Conservation (phyloP, 2,113 vertebrate genomes). For the Benitochromis conjunctus region DNA sequence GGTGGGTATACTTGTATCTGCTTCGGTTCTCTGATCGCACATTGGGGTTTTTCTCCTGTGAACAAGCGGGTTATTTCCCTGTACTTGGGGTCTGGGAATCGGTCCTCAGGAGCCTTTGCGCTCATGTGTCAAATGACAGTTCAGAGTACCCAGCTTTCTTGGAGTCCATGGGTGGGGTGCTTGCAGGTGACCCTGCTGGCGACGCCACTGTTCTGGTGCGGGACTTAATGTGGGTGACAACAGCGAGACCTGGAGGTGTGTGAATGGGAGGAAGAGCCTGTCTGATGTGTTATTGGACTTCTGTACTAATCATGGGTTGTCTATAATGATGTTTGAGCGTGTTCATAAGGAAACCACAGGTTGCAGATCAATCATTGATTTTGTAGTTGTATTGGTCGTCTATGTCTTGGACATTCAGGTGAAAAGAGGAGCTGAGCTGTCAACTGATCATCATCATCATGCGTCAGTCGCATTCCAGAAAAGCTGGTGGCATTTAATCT, state of each 20-base stretch:
- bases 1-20: neutral
- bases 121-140: neutral
- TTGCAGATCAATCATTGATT: neutral
- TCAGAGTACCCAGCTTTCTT: neutral
- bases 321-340: neutral
- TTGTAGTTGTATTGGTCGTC: neutral
- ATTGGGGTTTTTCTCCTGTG: neutral
- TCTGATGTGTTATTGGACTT: neutral
- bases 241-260: neutral
- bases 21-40: neutral
- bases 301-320: neutral
- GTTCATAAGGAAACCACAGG: neutral
- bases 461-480: too few species aligned
- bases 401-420: neutral
- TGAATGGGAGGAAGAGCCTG: neutral
- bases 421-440: neutral
- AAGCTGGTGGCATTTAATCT: neutral
- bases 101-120: neutral
- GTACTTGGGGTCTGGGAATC: neutral
- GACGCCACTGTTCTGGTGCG: neutral
- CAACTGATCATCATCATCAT: neutral
- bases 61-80: neutral
- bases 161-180: neutral
- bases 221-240: neutral
- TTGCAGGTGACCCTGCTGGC: neutral